phyloP scores from a whole-genome alignment of 1,140 invertebrate species.

The Parapsyche elsis region DNA sequence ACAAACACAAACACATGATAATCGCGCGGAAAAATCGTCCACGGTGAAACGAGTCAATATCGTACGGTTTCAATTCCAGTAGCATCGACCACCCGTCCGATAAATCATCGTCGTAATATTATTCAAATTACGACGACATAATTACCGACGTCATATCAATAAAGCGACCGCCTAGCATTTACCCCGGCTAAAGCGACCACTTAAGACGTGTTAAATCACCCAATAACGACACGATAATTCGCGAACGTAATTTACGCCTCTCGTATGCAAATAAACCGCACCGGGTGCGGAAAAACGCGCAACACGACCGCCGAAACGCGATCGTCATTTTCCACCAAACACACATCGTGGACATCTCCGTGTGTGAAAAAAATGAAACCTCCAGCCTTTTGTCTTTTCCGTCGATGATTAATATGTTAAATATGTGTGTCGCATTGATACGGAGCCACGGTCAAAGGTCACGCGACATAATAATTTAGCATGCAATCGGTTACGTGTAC shows the following conservation, averaged over 20 bases:
- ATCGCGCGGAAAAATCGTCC: too few relatives aligned
- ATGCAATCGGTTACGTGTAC: conserved; percentile 24
- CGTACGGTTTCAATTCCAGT: conserved; percentile 2
- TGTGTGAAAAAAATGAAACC: too few relatives aligned
- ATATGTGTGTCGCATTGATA: too few relatives aligned
- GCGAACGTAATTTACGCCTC: conserved; percentile 5
- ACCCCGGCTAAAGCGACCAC: background rate
- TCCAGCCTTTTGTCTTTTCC: too few relatives aligned
- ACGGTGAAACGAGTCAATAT: too few relatives aligned
- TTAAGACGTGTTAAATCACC: conserved; percentile 3
- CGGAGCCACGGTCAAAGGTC: background rate
- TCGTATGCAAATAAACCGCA: conserved; percentile 1
- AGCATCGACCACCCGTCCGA: background rate
- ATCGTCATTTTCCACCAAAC: too few relatives aligned
- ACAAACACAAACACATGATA: too few relatives aligned
- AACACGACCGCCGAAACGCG: too few relatives aligned
- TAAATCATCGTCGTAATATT: conserved; percentile 13
- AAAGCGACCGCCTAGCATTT: background rate
- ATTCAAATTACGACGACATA: conserved; percentile 16
- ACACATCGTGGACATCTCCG: too few relatives aligned
- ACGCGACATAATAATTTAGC: background rate
- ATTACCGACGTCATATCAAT: conserved; percentile 19
- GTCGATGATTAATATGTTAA: too few relatives aligned
- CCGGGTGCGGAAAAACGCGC: too few relatives aligned
- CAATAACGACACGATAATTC: conserved; percentile 27